Percentiles rank a stretch among this genome's conserved stretches.
phyloP scores from a whole-genome alignment of 1,140 invertebrate genomes.

The Ruditapes philippinarum region DNA sequence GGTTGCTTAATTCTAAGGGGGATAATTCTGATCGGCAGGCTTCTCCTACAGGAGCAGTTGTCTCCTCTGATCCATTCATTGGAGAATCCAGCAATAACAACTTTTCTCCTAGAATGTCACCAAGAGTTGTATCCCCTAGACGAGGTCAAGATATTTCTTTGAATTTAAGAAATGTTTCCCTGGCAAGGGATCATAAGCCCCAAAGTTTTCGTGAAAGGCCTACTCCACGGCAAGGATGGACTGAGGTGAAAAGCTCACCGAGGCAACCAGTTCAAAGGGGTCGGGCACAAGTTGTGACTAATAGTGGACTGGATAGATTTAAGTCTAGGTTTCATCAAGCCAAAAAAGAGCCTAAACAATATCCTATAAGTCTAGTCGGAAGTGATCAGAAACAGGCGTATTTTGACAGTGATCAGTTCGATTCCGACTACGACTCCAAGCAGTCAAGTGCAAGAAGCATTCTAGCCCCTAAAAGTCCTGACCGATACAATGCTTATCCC shows the following conservation, averaged over 20 bases:
- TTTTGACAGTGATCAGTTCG: conserved; percentile 47
- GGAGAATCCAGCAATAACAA: not conserved
- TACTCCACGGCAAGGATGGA: not conserved
- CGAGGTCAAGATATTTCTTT: not conserved
- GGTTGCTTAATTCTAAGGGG: not conserved
- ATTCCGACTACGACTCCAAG: conserved; percentile 60
- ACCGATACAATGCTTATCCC: not conserved
- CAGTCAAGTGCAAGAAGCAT: conserved; percentile 43
- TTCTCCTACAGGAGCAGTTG: conserved; percentile 6
- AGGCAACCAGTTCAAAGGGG: not conserved
- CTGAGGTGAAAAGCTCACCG: not conserved
- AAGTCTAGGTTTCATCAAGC: not conserved
- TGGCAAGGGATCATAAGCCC: not conserved
- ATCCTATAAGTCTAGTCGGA: conserved; percentile 43
- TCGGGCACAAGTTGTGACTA: not conserved
- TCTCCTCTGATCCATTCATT: not conserved
- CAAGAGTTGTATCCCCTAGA: conserved; percentile 35
- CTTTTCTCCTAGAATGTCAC: not conserved
- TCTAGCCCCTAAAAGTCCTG: not conserved
- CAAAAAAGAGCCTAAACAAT: conserved; percentile 33
- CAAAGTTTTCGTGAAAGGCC: conserved; percentile 16
- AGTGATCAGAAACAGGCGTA: conserved; percentile 8
- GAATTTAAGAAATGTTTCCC: not conserved
- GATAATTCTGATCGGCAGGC: not conserved
- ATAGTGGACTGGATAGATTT: conserved; percentile 17